Percentiles rank a stretch among this genome's conserved stretches.
phyloP scores from a whole-genome alignment of 2,888 invertebrate species.

The Cryptus viduatorius region DNA sequence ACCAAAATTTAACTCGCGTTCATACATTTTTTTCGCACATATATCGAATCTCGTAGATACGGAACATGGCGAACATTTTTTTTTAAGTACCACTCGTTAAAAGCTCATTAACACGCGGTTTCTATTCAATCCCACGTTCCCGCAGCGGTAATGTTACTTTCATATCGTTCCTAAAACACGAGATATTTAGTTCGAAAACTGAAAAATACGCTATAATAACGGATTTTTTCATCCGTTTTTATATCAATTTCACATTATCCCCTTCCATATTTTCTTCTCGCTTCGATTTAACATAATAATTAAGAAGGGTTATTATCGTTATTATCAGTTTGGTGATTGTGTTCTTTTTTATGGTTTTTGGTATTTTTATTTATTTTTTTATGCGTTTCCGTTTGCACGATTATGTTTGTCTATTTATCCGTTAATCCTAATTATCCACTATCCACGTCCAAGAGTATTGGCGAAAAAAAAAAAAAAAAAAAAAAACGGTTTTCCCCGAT shows the following conservation, averaged over 20 bases:
- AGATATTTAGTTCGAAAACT: not conserved
- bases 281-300: conserved; percentile 4
- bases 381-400: conserved; percentile 27
- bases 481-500: not conserved
- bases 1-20: not conserved
- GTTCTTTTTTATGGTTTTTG: not conserved
- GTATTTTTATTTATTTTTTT: not conserved
- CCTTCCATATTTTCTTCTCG: not conserved
- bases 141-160: not conserved
- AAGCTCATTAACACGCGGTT: not conserved
- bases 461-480: not conserved
- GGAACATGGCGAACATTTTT: not conserved
- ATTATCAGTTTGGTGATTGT: conserved; percentile 5
- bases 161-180: not conserved
- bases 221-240: not conserved
- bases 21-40: not conserved
- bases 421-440: conserved; percentile 16
- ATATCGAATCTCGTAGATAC: not conserved
- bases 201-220: not conserved
- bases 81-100: not conserved
- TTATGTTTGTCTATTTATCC: not conserved
- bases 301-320: not conserved
- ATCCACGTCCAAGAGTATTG: not conserved
- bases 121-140: not conserved
- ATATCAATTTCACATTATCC: not conserved